Conservation (phyloP, 2,113 vertebrate species). For the Microtus oregoni region DNA sequence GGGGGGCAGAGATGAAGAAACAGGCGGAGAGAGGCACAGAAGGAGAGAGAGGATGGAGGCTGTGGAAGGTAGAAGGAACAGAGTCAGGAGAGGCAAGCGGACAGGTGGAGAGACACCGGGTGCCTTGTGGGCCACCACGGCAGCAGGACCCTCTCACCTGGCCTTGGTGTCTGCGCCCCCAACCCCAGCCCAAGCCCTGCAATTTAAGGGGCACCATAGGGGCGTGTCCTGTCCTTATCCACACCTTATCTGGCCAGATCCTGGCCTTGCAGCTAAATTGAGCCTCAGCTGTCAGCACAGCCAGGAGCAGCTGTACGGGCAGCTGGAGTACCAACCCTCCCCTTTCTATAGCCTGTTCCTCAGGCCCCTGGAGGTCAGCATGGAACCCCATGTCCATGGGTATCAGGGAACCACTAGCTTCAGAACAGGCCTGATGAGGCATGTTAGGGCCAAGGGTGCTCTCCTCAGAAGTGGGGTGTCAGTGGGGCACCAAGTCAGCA, state of each 20-base stretch:
- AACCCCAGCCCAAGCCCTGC: accelerated
- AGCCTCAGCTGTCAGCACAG: slow-evolving; percentile 77
- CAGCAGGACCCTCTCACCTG: slow-evolving; percentile 71
- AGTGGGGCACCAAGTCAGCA: neutral
- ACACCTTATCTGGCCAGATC: slow-evolving; percentile 27
- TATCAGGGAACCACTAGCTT: neutral
- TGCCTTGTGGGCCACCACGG: neutral
- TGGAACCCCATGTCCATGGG: accelerated
- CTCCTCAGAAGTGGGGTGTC: too few relatives aligned
- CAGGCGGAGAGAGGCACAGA: neutral
- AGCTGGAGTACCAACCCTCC: neutral
- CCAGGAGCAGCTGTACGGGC: neutral
- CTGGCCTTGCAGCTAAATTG: slow-evolving; percentile 6
- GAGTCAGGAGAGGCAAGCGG: neutral
- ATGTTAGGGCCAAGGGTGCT: neutral
- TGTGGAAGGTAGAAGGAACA: neutral
- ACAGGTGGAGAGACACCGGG: neutral
- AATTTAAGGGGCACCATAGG: slow-evolving; percentile 46
- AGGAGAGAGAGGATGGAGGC: too few relatives aligned
- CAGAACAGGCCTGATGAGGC: neutral
- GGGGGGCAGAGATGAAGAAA: neutral
- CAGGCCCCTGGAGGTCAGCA: neutral
- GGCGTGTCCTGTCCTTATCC: neutral
- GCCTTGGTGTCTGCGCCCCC: neutral
- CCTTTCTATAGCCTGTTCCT: too few relatives aligned